These are phyloP conservation scores for Caenorhabditis zanzibari DNA, from an alignment of 2,888 invertebrate species.

Conservation along the genomic window DNA sequence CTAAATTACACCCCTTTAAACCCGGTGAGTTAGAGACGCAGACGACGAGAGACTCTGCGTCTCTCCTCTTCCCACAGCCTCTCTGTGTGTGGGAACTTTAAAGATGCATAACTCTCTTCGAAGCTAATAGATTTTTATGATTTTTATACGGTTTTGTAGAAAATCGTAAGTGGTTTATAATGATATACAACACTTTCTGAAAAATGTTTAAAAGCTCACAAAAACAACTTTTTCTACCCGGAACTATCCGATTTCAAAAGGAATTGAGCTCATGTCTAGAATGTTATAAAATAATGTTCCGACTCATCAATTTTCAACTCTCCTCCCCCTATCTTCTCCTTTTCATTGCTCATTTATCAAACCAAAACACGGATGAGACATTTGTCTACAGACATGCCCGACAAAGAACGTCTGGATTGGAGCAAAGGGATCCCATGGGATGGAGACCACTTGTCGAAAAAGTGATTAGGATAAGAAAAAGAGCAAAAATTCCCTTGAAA, in stretches of 20 bases:
- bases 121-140: no score
- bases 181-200: background rate
- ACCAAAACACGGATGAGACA: slow-evolving; percentile 46
- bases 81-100: no score
- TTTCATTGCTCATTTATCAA: slow-evolving; percentile 47
- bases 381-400: slow-evolving; percentile 34
- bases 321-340: background rate
- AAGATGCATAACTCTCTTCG: no score
- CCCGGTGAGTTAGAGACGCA: no score
- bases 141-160: no score
- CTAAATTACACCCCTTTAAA: no score
- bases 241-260: background rate
- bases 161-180: no score
- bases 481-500: background rate
- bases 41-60: no score
- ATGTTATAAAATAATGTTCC: slow-evolving; percentile 20
- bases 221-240: background rate
- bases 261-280: background rate
- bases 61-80: no score
- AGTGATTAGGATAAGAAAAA: slow-evolving; percentile 32
- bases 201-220: slow-evolving; percentile 7
- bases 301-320: slow-evolving; percentile 30
- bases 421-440: slow-evolving; percentile 2
- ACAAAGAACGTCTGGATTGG: slow-evolving; percentile 47
- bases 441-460: slow-evolving; percentile 3